These are phyloP conservation scores for Trialeurodes vaporariorum DNA, from an alignment of 1,140 invertebrate species.

Conservation along the genomic window DNA sequence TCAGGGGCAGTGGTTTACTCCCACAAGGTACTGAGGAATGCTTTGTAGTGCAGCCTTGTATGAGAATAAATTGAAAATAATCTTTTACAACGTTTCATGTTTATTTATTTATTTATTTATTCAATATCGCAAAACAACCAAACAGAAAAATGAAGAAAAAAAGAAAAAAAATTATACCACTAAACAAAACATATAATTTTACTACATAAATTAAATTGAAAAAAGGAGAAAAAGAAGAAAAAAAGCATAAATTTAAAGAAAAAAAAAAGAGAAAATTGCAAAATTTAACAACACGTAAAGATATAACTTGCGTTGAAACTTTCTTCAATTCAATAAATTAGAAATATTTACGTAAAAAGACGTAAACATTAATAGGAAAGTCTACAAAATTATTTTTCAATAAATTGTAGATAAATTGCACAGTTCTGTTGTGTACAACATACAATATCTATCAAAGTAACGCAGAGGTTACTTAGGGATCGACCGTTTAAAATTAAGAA, in stretches of 20 bases:
- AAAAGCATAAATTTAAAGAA: not conserved
- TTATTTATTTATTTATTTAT: not conserved
- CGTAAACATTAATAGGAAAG: not conserved
- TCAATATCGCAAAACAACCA: not conserved
- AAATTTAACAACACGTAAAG: not conserved
- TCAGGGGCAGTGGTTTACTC: too few species aligned
- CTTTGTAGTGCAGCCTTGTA: too few species aligned
- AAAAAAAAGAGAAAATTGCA: conserved; percentile 1
- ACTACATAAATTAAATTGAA: not conserved
- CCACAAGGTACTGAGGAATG: too few species aligned
- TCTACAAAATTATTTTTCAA: not conserved
- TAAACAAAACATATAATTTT: not conserved
- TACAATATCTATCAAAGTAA: too few species aligned
- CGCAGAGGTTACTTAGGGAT: too few species aligned
- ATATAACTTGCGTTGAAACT: not conserved
- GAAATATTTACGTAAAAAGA: not conserved
- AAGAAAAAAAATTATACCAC: not conserved
- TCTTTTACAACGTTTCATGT: not conserved
- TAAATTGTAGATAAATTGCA: not conserved
- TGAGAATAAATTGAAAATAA: not conserved
- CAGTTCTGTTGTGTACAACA: too few species aligned
- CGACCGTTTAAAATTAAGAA: too few species aligned
- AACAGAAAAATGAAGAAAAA: not conserved
- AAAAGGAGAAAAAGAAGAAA: not conserved
- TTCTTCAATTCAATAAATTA: not conserved